A percentile compares a stretch with the other conserved stretches of the same genome.
phyloP scores from a whole-genome alignment of 2,888 invertebrate species.

The Lasioglossum calceatum region DNA sequence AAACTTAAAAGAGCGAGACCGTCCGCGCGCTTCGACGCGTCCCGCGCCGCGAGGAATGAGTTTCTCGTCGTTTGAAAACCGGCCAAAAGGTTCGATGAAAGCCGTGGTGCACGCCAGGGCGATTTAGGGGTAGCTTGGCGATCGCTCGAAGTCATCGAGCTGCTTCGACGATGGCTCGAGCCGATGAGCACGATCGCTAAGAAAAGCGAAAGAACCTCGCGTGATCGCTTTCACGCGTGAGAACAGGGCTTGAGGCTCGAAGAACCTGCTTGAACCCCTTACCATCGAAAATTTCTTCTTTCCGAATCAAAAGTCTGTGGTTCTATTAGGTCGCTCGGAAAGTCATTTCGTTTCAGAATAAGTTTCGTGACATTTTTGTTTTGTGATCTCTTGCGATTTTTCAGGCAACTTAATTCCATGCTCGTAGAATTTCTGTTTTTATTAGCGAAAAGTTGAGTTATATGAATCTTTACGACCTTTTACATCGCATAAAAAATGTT shows the following conservation, averaged over 20 bases:
- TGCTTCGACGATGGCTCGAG: not conserved
- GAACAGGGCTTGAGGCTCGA: not conserved
- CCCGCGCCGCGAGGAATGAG: slow-evolving; percentile 11
- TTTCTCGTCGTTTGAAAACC: not conserved
- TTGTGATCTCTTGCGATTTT: too few species aligned
- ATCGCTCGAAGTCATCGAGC: not conserved
- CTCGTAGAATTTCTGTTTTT: too few species aligned
- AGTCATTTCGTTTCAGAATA: too few species aligned
- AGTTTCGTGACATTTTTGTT: too few species aligned
- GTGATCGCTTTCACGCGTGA: not conserved
- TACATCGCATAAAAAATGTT: too few species aligned
- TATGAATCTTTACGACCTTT: too few species aligned
- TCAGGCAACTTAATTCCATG: too few species aligned
- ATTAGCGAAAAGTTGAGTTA: too few species aligned
- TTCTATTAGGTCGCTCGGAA: too few species aligned
- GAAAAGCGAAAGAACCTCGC: not conserved
- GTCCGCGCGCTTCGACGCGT: not conserved
- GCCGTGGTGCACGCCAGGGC: not conserved
- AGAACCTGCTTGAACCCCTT: not conserved
- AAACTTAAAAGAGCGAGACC: not conserved
- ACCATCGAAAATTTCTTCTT: not conserved
- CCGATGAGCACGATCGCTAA: not conserved
- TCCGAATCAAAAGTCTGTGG: not conserved
- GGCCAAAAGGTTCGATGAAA: not conserved
- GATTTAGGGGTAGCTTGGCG: not conserved